These are phyloP conservation scores for Etheostoma nigrum DNA, from an alignment of 2,797 vertebrate species.

Conservation along the genomic window DNA sequence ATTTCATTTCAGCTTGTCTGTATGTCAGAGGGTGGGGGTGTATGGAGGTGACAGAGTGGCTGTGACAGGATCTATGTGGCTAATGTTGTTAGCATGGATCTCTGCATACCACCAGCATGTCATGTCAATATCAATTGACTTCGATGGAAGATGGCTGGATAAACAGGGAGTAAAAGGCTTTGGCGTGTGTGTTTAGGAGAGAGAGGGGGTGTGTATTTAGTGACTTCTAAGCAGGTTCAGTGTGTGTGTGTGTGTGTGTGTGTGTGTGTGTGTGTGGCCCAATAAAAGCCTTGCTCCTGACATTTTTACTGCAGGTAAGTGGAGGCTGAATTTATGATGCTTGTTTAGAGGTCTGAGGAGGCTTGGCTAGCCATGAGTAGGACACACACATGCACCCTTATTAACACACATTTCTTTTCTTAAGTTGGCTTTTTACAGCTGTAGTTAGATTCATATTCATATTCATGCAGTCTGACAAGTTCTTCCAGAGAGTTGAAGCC, in stretches of 20 bases:
- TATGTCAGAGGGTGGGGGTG: not conserved
- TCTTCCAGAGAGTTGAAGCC: slow-evolving; percentile 29
- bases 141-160: slow-evolving; percentile 34
- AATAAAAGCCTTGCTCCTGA: slow-evolving; percentile 77
- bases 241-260: slow-evolving; percentile 25
- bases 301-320: slow-evolving; percentile 83
- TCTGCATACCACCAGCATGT: slow-evolving; percentile 39
- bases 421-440: slow-evolving; percentile 42
- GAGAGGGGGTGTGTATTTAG: slow-evolving; percentile 41
- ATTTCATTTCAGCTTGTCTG: slow-evolving; percentile 20
- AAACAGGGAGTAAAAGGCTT: slow-evolving; percentile 29
- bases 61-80: slow-evolving; percentile 65
- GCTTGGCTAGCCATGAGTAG: slow-evolving; percentile 53
- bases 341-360: slow-evolving; percentile 75
- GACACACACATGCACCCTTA: slow-evolving; percentile 31
- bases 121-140: slow-evolving; percentile 65
- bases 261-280: slow-evolving; percentile 74
- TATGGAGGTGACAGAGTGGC: slow-evolving; percentile 52
- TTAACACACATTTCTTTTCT: slow-evolving; percentile 20
- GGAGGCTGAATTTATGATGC: slow-evolving; percentile 76
- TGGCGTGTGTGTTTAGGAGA: slow-evolving; percentile 33
- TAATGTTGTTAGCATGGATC: slow-evolving; percentile 68
- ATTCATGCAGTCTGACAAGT: slow-evolving; percentile 41
- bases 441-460: slow-evolving; percentile 33
- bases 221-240: slow-evolving; percentile 32